Evolutionary conservation across 2,888 invertebrate genomes (phyloP), one percentile per base, ranked within the genome.

Genomic region (Drosophila mettleri): DNA sequence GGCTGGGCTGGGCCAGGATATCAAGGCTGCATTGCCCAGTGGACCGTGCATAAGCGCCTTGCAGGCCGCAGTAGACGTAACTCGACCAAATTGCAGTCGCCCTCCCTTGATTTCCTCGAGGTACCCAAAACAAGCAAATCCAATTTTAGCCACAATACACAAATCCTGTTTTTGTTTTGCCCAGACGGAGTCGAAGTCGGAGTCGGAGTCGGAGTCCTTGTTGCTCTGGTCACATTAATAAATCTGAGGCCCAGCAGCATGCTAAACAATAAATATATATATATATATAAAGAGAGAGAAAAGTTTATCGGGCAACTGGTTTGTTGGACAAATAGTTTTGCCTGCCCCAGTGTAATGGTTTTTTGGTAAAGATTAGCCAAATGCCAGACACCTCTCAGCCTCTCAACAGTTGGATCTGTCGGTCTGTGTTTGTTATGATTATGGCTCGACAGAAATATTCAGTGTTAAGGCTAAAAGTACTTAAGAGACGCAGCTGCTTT

Each of bases 131-230:
- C 67, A 79, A 74, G 55, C 84, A 84, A 88, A 89, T 89, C 88
- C 90, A 88, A 89, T 89, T 89, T 73, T 49, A 69, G 65, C 62
- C 67, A 87, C 83, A 89, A 89, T 73, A 66, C 76, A 76, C 70
- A 83, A 88, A 86, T 88, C 87, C 80, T 75, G 69, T 75, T 81
- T 86, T 87, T 88, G 81, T 85, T 86, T 83, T 62, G 38, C 60
- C 46, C 45, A 18, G 16, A 27, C 45, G 16, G 10, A 38, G 38
- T 22, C 45, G 16, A 34, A 33, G 45, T 54, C 43, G 22, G 24
- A 24, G 24, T 24, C 24, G 24, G 8, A 7, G 48, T 20, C 45
- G n/a, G 34, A 22, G 29, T 59, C 46, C 38, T 45, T 18, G 43
- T 58, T 36, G 39, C 53, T 63, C 39, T 57, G 49, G 48, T 60